Conservation (phyloP, 2,888 invertebrate genomes). For the Ectobius pallidus region DNA sequence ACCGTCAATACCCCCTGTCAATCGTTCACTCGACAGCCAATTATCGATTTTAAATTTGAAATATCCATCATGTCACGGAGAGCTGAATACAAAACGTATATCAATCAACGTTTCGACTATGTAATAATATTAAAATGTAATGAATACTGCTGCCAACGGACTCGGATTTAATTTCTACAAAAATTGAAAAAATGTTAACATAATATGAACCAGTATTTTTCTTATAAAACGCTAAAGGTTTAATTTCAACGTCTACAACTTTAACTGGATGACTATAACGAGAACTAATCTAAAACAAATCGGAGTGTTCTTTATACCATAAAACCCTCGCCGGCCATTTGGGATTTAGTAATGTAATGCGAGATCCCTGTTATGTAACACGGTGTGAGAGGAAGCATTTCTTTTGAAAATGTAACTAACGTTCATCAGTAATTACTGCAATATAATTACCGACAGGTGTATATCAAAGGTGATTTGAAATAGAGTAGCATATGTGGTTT, state of each 20-base stretch:
- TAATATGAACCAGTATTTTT: no score
- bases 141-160: no score
- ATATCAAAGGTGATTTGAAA: slow-evolving; percentile 29
- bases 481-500: slow-evolving; percentile 24
- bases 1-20: slow-evolving; percentile 21
- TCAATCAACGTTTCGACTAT: not conserved
- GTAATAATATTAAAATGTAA: slow-evolving; percentile 1
- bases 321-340: no score
- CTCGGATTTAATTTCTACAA: no score
- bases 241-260: no score
- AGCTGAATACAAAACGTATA: slow-evolving; percentile 14
- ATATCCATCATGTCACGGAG: slow-evolving; percentile 1
- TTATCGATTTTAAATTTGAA: slow-evolving; percentile 29
- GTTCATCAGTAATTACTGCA: slow-evolving; percentile 35
- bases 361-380: no score
- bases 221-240: no score
- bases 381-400: slow-evolving; percentile 1
- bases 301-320: no score
- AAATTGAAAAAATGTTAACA: no score
- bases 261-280: no score
- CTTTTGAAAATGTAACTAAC: not conserved
- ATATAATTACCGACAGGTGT: slow-evolving; percentile 29
- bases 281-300: no score
- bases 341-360: no score
- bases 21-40: slow-evolving; percentile 26